Base-by-base conservation (phyloP, 2,888 invertebrate genomes). In the Rapana venosa region DNA sequence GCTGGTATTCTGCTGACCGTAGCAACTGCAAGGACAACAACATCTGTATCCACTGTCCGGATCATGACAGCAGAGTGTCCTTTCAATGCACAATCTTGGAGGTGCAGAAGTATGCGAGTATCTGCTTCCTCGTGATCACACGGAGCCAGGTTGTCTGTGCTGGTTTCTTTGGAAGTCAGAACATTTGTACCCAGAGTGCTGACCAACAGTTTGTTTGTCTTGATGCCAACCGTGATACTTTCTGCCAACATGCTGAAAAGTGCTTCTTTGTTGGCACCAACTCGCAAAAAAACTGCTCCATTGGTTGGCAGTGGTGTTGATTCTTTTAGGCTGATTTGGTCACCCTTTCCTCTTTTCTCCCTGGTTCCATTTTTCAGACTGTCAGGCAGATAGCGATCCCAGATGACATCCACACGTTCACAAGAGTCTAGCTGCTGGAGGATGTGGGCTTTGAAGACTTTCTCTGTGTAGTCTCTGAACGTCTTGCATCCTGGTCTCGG, bases 41-140 rank as follows among this genome's bases (percentile, higher is more conserved):
- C 91, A 87, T 92, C 91, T 32, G 91, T 91, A 88, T 91, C 92
- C 22, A 88, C 86, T 66, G 92, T 91, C 2, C 89, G 87, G 20
- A 92, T 90, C 61, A 90, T 22, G 17, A 92, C 32, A 22, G 47
- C 85, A 17, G 58, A 32, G 66, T 81, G 81, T 11, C 91, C 91
- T 74, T 90, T 74, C 22, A 66, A 13, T 22, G 58, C 47, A 13
- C 87, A 87, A 88, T 91, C 87, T 36, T 70, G 47, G 6, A 87
- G 90, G 90, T 92, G 91, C 20, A 92, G 77, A 6, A 90, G 36
- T 1, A 91, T 85, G 17, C 92, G 36, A 1, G 90, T 91, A 84
- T 92, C 92, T 20, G 92, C 92, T 77, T 92, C 91, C 87, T 92
- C 92, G 20, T 92, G 90, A 47, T 35, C 86, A 58, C 92, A 92